phyloP scores from a whole-genome alignment of 2,113 vertebrate species.

The Struthio camelus region DNA sequence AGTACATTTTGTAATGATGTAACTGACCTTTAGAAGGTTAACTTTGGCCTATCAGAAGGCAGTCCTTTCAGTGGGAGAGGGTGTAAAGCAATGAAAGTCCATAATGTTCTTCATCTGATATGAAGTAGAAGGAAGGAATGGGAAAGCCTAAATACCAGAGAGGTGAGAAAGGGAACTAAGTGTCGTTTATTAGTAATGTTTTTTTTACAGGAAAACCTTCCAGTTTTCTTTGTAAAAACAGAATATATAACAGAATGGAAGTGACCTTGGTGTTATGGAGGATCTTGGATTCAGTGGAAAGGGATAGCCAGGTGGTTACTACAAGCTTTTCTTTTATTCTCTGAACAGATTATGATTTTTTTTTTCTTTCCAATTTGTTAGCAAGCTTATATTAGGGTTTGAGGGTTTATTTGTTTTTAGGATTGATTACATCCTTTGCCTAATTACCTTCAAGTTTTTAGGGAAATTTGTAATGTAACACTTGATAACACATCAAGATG shows the following conservation, averaged over 20 bases:
- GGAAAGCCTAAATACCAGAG: not conserved
- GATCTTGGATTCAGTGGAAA: not conserved
- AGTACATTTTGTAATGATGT: not conserved
- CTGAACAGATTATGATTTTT: not conserved
- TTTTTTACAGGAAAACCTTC: not conserved
- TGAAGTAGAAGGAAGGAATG: not conserved
- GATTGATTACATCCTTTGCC: not conserved
- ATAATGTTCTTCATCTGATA: not conserved
- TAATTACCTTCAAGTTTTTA: conserved; percentile 32
- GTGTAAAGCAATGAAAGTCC: not conserved
- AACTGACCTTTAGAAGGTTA: not conserved
- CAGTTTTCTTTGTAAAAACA: not conserved
- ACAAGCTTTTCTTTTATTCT: not conserved
- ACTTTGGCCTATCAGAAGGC: not conserved
- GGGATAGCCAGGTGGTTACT: not conserved
- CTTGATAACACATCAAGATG: not conserved
- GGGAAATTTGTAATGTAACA: not conserved
- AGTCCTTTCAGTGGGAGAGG: not conserved
- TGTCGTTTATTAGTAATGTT: not conserved
- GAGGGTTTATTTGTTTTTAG: not conserved
- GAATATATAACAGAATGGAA: not conserved
- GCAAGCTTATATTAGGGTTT: not conserved
- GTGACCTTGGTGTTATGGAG: not conserved
- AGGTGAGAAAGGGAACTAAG: not conserved
- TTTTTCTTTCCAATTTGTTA: not conserved